Percentiles rank a stretch among this genome's conserved stretches.
Evolutionary conservation across 2,888 invertebrate genomes (phyloP).

Genomic region (Encarsia formosa): DNA sequence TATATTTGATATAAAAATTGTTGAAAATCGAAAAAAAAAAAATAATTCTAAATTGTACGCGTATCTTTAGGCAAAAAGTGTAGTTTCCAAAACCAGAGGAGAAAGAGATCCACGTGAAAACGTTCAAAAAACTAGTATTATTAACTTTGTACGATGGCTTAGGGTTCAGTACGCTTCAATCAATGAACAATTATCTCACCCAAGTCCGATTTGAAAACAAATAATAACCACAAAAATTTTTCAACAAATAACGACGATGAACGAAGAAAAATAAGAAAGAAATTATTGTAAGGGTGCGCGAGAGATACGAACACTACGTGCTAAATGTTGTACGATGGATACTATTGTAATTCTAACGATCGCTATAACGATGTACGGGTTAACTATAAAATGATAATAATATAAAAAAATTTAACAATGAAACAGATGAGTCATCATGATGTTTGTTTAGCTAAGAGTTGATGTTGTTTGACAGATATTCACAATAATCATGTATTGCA

Average conservation of each 20-base stretch:
- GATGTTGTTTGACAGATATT: conserved; percentile 49
- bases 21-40: conserved; percentile 35
- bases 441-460: conserved; percentile 48
- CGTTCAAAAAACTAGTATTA: too few species aligned
- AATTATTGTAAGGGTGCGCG: background rate
- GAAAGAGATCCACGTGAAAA: too few species aligned
- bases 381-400: background rate
- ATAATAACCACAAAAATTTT: too few species aligned
- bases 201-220: too few species aligned
- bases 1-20: conserved; percentile 49
- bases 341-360: too few species aligned
- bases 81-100: too few species aligned
- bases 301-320: background rate
- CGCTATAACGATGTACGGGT: too few species aligned
- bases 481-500: conserved; percentile 50
- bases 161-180: too few species aligned
- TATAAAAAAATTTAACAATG: background rate
- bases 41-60: conserved; percentile 7
- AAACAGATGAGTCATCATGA: conserved; percentile 22
- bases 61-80: too few species aligned
- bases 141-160: too few species aligned
- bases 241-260: background rate
- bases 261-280: background rate
- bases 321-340: too few species aligned
- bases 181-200: too few species aligned